Conservation (phyloP, 2,888 invertebrate species). For the Bruchidius siliquastri region DNA sequence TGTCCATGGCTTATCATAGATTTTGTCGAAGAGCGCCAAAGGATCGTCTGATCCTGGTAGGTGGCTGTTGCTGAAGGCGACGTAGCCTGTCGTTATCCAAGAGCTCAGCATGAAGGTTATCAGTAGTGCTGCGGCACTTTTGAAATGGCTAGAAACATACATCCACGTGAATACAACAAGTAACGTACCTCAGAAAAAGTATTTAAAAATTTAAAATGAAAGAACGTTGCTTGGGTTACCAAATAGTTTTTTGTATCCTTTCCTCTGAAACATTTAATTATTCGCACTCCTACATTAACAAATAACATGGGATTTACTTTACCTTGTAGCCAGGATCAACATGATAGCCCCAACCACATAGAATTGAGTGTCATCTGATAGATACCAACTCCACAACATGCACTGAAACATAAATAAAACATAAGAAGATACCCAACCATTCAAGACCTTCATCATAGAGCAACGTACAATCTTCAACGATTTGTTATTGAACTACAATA, state of each 20-base stretch:
- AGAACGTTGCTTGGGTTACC: no score
- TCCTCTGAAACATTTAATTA: no score
- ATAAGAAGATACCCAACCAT: no score
- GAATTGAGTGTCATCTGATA: slow-evolving; percentile 84
- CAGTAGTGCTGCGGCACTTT: slow-evolving; percentile 64
- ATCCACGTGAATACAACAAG: no score
- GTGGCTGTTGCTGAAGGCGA: slow-evolving; percentile 74
- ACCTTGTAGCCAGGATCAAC: slow-evolving; percentile 70
- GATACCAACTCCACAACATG: slow-evolving; percentile 89
- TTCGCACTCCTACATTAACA: no score
- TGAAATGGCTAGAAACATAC: slow-evolving; percentile 62
- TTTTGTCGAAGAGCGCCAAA: slow-evolving; percentile 79
- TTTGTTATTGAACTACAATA: no score
- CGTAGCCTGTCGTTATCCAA: slow-evolving; percentile 73
- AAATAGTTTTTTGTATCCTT: no score
- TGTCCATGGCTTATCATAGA: slow-evolving; percentile 88
- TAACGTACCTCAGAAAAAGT: no score
- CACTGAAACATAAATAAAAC: slow-evolving; percentile 71
- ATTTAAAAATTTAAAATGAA: no score
- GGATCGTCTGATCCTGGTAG: slow-evolving; percentile 76
- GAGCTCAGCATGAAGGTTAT: slow-evolving; percentile 68
- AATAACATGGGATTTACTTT: slow-evolving; percentile 20
- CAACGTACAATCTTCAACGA: no score
- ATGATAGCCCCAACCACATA: slow-evolving; percentile 78
- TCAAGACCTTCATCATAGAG: no score